Evolutionary conservation across 2,888 invertebrate genomes (phyloP).

Genomic region (Apodemia duryi): DNA sequence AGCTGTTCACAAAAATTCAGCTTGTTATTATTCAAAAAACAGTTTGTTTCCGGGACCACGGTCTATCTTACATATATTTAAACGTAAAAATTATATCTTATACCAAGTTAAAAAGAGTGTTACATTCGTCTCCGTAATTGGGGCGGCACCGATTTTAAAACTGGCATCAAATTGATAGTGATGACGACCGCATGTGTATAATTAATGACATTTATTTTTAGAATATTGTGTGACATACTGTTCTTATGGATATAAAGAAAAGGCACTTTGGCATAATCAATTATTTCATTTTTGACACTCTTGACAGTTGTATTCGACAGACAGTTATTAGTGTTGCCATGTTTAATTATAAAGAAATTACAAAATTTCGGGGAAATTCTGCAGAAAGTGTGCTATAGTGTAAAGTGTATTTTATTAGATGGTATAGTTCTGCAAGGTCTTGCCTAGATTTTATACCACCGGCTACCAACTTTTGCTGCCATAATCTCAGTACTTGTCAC

Average conservation of each 20-base stretch:
- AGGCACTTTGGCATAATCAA: background rate
- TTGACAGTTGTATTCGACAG: background rate
- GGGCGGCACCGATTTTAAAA: slow-evolving; percentile 16
- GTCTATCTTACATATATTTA: too few species aligned
- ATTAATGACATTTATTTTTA: slow-evolving; percentile 26
- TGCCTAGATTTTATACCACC: too few species aligned
- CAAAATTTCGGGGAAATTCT: background rate
- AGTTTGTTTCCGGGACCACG: too few species aligned
- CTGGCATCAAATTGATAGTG: slow-evolving; percentile 26
- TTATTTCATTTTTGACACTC: background rate
- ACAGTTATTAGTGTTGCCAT: background rate
- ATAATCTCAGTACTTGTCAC: too few species aligned
- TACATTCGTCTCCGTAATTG: background rate
- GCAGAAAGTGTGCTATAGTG: too few species aligned
- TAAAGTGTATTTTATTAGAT: background rate
- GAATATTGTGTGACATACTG: slow-evolving; percentile 6
- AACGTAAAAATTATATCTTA: too few species aligned
- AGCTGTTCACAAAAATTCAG: too few species aligned
- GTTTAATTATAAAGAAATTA: background rate
- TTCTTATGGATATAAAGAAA: background rate
- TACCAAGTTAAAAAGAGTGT: too few species aligned
- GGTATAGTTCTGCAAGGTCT: background rate
- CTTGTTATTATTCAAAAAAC: too few species aligned
- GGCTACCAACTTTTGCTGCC: too few species aligned
- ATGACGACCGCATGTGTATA: slow-evolving; percentile 26